Conservation (phyloP, 1,140 invertebrate species). For the Leguminivora glycinivorella region DNA sequence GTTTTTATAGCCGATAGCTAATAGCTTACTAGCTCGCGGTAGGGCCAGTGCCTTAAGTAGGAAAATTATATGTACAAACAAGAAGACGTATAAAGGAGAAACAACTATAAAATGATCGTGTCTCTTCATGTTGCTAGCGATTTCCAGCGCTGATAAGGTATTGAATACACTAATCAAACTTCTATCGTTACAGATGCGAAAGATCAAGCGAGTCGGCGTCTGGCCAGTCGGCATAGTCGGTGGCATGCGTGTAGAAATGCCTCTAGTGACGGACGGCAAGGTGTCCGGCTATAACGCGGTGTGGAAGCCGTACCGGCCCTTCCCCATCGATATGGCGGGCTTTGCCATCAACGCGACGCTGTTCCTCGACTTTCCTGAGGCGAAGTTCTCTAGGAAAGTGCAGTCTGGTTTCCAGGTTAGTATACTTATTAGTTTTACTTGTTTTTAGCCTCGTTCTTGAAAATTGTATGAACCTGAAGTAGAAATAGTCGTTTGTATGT, state of each 20-base stretch:
- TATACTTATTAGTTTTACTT: too few species aligned
- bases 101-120: too few species aligned
- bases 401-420: slow-evolving; percentile 89
- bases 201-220: slow-evolving; percentile 92
- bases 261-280: slow-evolving; percentile 85
- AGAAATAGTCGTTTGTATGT: too few species aligned
- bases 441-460: too few species aligned
- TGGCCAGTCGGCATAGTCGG: slow-evolving; percentile 99
- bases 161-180: neutral
- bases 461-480: too few species aligned
- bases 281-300: slow-evolving; percentile 91
- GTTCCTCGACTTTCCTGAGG: slow-evolving; percentile 87
- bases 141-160: too few species aligned
- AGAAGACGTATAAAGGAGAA: too few species aligned
- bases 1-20: too few species aligned
- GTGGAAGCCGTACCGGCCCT: slow-evolving; percentile 93
- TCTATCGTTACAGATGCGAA: slow-evolving; percentile 83
- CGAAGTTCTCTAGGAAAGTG: slow-evolving; percentile 90
- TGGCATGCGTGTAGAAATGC: slow-evolving; percentile 92
- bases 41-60: too few species aligned
- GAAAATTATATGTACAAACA: too few species aligned
- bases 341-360: slow-evolving; percentile 95
- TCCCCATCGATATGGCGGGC: slow-evolving; percentile 99
- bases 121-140: too few species aligned
- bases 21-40: too few species aligned